These are phyloP conservation scores for Psephotus haematonotus DNA, from an alignment of 2,113 vertebrate species.

Conservation along the genomic window DNA sequence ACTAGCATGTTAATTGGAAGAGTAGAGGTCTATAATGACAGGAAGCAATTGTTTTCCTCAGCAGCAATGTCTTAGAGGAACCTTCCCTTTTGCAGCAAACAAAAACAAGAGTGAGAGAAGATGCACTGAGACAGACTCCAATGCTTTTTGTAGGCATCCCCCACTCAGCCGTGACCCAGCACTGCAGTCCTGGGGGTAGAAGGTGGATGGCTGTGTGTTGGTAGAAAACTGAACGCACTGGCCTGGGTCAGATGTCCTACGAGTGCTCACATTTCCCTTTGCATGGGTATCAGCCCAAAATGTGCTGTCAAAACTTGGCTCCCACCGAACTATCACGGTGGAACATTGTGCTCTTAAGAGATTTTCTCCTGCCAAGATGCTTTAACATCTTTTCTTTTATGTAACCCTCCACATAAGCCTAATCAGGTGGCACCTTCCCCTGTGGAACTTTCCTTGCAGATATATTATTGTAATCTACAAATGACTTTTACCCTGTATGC, in stretches of 20 bases:
- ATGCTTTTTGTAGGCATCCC: not conserved
- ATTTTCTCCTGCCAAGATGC: slow-evolving; percentile 30
- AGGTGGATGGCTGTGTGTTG: not conserved
- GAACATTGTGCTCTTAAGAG: slow-evolving; percentile 21
- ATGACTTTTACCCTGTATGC: slow-evolving; percentile 47
- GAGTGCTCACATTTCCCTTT: not conserved
- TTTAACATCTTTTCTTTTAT: not conserved
- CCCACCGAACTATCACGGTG: not conserved
- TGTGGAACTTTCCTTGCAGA: slow-evolving; percentile 50
- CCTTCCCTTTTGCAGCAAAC: not conserved
- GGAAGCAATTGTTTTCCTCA: not conserved
- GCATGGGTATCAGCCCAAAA: not conserved
- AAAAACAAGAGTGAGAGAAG: not conserved
- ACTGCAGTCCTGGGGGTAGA: not conserved
- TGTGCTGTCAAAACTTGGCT: slow-evolving; percentile 17
- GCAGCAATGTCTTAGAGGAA: not conserved
- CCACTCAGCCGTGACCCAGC: not conserved
- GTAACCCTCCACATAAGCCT: not conserved
- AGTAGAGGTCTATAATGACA: not conserved
- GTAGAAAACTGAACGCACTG: not conserved
- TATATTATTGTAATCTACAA: slow-evolving; percentile 49
- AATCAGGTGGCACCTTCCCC: slow-evolving; percentile 37
- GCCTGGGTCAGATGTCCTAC: not conserved
- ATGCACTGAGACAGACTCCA: not conserved
- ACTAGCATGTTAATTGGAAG: not conserved